These are phyloP conservation scores for Pachycephus smyrnensis DNA, from an alignment of 2,888 invertebrate genomes.

Conservation along the genomic window DNA sequence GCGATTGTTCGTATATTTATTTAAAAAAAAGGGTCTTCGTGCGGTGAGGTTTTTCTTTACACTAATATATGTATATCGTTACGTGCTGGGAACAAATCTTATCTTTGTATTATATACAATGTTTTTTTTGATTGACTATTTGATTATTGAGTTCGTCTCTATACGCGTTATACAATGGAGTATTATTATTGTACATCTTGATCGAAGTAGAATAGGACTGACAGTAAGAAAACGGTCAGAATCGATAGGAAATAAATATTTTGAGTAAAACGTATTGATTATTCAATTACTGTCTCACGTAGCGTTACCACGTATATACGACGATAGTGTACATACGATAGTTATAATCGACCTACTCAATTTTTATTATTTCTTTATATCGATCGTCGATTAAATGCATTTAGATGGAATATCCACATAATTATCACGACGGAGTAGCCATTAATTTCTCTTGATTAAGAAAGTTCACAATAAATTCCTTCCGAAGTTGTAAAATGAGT, in stretches of 20 bases:
- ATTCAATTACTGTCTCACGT: neutral
- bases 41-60: neutral
- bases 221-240: neutral
- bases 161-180: neutral
- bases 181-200: neutral
- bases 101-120: conserved; percentile 12
- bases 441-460: neutral
- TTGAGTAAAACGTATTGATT: neutral
- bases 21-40: neutral
- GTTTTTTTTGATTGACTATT: conserved; percentile 37
- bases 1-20: conserved; percentile 31
- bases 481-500: neutral
- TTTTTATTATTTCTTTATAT: neutral
- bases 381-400: neutral
- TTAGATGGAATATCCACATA: neutral
- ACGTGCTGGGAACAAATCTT: neutral
- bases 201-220: neutral
- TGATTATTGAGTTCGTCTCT: conserved; percentile 26
- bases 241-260: neutral
- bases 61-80: neutral
- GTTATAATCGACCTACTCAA: neutral
- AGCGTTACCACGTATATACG: neutral
- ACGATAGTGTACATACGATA: neutral
- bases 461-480: neutral
- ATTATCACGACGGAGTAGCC: neutral